phyloP scores from a whole-genome alignment of 2,888 invertebrate species.

The Pecten maximus region DNA sequence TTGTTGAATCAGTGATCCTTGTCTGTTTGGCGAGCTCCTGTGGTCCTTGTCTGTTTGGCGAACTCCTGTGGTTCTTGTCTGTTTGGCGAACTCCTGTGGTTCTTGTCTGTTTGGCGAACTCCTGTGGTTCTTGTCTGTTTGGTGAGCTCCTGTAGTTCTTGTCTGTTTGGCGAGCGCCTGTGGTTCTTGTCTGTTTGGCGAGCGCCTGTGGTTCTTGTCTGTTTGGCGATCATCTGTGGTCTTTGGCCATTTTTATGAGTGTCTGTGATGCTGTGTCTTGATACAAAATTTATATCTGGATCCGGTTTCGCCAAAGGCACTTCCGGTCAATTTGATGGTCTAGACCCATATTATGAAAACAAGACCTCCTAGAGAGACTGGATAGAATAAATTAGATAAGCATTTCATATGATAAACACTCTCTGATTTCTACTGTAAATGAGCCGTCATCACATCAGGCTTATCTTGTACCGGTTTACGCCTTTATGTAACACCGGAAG shows the following conservation, averaged over 20 bases:
- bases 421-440: not conserved
- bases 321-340: not conserved
- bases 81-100: too few relatives aligned
- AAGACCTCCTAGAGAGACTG: not conserved
- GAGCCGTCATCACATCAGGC: not conserved
- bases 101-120: too few relatives aligned
- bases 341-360: not conserved
- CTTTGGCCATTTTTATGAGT: too few relatives aligned
- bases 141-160: too few relatives aligned
- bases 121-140: too few relatives aligned
- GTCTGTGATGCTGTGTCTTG: too few relatives aligned
- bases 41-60: too few relatives aligned
- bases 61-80: too few relatives aligned
- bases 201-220: not conserved
- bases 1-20: too few relatives aligned
- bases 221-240: too few relatives aligned
- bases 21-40: too few relatives aligned
- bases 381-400: not conserved
- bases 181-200: not conserved
- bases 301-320: not conserved
- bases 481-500: conserved; percentile 15
- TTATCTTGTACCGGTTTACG: not conserved
- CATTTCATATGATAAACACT: not conserved
- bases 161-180: too few relatives aligned
- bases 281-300: not conserved